phyloP scores from a whole-genome alignment of 35 echinoderm and acorn worm species.

The Patiria miniata region DNA sequence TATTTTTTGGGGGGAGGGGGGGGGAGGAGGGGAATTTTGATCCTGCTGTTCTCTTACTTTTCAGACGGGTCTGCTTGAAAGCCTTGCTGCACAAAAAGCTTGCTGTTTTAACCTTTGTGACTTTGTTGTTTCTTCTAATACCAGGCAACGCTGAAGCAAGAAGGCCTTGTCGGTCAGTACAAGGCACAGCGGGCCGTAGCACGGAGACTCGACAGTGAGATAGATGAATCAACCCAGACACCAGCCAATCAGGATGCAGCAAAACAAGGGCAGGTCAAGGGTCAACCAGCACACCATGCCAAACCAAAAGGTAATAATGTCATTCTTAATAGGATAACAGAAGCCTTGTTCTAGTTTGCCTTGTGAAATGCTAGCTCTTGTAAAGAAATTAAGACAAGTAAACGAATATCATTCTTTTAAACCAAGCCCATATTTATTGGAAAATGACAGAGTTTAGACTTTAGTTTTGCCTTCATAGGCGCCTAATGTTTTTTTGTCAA shows the following conservation, averaged over 20 bases:
- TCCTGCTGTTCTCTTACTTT: background rate
- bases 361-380: background rate
- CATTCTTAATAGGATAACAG: background rate
- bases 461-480: no score
- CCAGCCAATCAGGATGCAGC: background rate
- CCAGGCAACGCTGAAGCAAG: constrained; percentile 30
- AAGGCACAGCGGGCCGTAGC: constrained; percentile 19
- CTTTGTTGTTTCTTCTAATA: background rate
- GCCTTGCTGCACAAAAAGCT: no score
- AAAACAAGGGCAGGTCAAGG: background rate
- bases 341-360: no score
- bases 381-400: background rate
- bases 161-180: constrained; percentile 30
- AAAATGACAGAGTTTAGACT: no score
- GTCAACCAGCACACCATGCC: background rate
- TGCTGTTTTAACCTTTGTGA: background rate
- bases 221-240: background rate
- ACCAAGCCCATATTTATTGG: no score
- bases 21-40: background rate
- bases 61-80: no score
- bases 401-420: no score
- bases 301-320: background rate
- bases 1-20: no score
- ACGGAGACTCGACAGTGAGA: background rate
- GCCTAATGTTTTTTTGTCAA: background rate